A percentile compares a stretch with the other conserved stretches of the same genome.
These are phyloP conservation scores for Poecile montanus DNA, from an alignment of 2,797 vertebrate genomes.

Conservation along the genomic window DNA sequence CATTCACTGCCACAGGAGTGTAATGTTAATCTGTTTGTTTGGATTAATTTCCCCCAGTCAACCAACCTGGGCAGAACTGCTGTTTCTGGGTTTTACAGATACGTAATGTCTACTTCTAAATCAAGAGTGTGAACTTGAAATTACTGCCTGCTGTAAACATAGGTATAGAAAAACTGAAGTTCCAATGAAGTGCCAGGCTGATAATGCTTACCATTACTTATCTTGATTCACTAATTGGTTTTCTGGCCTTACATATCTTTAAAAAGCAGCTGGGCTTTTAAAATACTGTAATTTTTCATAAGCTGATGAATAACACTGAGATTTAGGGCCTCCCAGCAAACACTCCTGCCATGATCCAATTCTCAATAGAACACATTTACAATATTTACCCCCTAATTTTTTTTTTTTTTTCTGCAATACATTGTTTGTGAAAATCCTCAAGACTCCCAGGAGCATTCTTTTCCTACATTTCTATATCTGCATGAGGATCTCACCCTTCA, in stretches of 20 bases:
- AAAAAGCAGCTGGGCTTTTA: constrained; percentile 42
- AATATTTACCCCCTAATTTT: constrained; percentile 20
- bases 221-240: constrained; percentile 66
- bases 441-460: not conserved
- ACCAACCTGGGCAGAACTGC: not conserved
- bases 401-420: constrained; percentile 11
- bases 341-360: not conserved
- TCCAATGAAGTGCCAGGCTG: not conserved
- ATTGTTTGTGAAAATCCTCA: not conserved
- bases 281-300: constrained; percentile 66
- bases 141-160: constrained; percentile 8
- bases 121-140: constrained; percentile 2
- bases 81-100: not conserved
- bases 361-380: constrained; percentile 38
- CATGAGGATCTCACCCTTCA: not conserved
- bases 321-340: constrained; percentile 57
- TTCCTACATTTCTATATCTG: not conserved
- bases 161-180: not conserved
- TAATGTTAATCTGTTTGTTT: constrained; percentile 28
- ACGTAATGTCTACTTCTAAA: constrained; percentile 11
- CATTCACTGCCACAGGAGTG: not conserved
- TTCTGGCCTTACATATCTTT: constrained; percentile 63
- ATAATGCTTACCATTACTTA: constrained; percentile 37
- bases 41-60: not conserved
- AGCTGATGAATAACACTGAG: constrained; percentile 41